Evolutionary conservation across 2,888 invertebrate genomes (phyloP).

Genomic region (Kryphioiulus occultus): DNA sequence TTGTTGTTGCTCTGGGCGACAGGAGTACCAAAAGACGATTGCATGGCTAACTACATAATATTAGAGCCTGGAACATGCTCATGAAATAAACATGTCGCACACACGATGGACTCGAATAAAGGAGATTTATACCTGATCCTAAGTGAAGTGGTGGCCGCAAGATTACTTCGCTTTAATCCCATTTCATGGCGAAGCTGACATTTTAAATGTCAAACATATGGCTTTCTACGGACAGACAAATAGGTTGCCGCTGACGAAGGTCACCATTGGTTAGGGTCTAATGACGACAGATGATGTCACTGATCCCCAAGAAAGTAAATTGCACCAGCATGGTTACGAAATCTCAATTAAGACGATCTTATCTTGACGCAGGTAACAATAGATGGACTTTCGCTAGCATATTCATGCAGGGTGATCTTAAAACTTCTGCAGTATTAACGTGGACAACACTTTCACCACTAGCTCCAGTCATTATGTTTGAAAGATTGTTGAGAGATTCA

Average conservation of each 20-base stretch:
- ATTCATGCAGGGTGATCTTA: too few species aligned
- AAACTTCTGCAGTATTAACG: too few species aligned
- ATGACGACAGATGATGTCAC: neutral
- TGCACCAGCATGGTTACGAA: neutral
- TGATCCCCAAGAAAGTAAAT: neutral
- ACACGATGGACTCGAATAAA: neutral
- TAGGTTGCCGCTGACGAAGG: neutral
- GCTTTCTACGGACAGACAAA: neutral
- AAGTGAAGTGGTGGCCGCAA: neutral
- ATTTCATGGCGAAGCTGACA: neutral
- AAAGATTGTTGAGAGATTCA: too few species aligned
- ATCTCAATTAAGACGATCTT: neutral
- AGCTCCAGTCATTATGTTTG: too few species aligned
- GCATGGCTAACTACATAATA: neutral
- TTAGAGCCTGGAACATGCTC: conserved; percentile 1
- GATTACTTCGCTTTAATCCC: conserved; percentile 3
- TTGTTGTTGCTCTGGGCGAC: neutral
- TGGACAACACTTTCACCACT: too few species aligned
- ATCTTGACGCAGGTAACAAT: neutral
- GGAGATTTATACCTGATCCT: conserved; percentile 16
- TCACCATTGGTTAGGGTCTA: neutral
- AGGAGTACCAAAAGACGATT: neutral
- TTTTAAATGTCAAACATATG: neutral
- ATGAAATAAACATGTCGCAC: conserved; percentile 23
- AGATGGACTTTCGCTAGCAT: too few species aligned